Evolutionary conservation across 92 coral and sea anemone species (phyloP), one percentile per base, ranked within the genome.

Genomic region (Umimayanthus chanpuru): DNA sequence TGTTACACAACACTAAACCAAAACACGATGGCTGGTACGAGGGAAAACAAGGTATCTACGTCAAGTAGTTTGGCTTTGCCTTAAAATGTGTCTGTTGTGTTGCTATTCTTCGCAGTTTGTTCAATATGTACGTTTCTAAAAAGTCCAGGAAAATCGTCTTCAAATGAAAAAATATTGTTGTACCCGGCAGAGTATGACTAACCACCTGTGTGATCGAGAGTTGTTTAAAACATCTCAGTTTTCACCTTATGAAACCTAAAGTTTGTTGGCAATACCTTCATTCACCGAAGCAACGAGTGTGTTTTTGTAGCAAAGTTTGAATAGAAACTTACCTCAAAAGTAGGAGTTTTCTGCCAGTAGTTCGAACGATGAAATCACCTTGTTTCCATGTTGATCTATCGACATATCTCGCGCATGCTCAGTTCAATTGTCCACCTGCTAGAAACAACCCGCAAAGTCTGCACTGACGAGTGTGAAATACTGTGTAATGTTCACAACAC

Each of bases 361-460:
- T 71, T 72, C 55, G 43, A 83, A 32, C 40, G 87, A 83, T 83
- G 87, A 83, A 83, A 47, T 83, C 87, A 83, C 74, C 67, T 71
- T 30, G 87, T 83, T 83, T 71, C 87, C 77, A 83, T 70, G 87
- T 70, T 83, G 47, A 70, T 70, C 68, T 83, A 44, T 68, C n/a
- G 64, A 83, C 87, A 50, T 9, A 16, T 5, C 47, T 50, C 10
- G 43, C 87, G 87, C 87, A 83, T 83, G 87, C 87, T 28, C 78
- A 47, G 74, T 26, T 70, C 87, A 70, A 82, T 83, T 12, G 14
- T 6, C 65, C 77, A 83, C 78, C 87, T 71, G 87, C 78, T 83
- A 15, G 77, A 83, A 83, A 71, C 78, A 83, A 83, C 77, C 87
- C 44, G 87, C 87, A 49, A 47, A 68, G 38, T 44, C 36, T 83